Evolutionary conservation across 2,888 invertebrate genomes (phyloP).

Genomic region (Leptarthrus brevirostris): DNA sequence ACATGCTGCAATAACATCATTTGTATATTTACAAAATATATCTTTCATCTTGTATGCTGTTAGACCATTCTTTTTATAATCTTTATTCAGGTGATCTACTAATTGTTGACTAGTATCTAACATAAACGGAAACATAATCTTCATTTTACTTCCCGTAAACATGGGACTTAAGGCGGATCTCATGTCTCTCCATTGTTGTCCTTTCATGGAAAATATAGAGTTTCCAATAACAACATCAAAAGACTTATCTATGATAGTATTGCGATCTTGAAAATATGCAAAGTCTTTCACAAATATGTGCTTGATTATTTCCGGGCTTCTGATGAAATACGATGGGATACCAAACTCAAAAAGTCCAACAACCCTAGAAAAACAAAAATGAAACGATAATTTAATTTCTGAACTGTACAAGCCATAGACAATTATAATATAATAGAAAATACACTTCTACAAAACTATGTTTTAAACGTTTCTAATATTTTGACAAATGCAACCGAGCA

Average conservation of each 20-base stretch:
- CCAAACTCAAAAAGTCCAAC: conserved; percentile 68
- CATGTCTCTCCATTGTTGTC: conserved; percentile 67
- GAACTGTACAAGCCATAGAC: too few species aligned
- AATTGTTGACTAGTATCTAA: neutral
- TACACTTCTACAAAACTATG: too few species aligned
- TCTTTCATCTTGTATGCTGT: neutral
- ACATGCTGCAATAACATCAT: conserved; percentile 29
- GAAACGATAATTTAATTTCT: too few species aligned
- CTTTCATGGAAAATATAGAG: conserved; percentile 67
- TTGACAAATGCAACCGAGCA: too few species aligned
- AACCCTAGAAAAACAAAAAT: conserved; percentile 62
- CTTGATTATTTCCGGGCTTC: conserved; percentile 71
- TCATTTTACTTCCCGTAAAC: conserved; percentile 68
- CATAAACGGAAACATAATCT: conserved; percentile 58
- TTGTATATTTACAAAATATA: conserved; percentile 7
- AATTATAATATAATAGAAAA: too few species aligned
- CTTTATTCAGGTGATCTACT: neutral
- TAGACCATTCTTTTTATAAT: neutral
- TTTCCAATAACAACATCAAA: conserved; percentile 66
- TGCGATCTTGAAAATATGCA: conserved; percentile 66
- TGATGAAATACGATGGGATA: conserved; percentile 66
- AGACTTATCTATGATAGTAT: neutral
- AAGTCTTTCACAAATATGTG: conserved; percentile 71
- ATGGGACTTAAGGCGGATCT: conserved; percentile 67
- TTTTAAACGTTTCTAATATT: too few species aligned